phyloP scores from a whole-genome alignment of 2,797 vertebrate species.

The Hemitrygon akajei region DNA sequence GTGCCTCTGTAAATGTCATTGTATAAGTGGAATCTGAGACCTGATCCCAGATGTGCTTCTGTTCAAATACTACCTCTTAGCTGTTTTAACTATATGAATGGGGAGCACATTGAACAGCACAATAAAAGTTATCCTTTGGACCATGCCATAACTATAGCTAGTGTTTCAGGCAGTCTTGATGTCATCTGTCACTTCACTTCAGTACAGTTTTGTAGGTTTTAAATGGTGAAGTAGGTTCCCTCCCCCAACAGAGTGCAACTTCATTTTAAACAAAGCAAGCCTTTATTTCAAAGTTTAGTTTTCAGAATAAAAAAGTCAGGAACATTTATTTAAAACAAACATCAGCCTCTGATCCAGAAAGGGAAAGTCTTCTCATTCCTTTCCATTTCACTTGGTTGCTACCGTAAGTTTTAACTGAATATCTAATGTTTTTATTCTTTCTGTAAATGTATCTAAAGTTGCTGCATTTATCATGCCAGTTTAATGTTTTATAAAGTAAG shows the following conservation, averaged over 20 bases:
- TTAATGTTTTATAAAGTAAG: background rate
- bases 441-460: background rate
- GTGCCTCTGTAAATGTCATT: background rate
- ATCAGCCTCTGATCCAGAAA: conserved; percentile 34
- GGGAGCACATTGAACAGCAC: background rate
- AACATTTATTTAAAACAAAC: conserved; percentile 35
- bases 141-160: background rate
- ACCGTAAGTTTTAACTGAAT: conserved; percentile 24
- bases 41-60: background rate
- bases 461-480: background rate
- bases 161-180: background rate
- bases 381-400: conserved; percentile 25
- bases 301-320: conserved; percentile 34
- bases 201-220: background rate
- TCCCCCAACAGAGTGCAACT: conserved; percentile 32
- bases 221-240: conserved; percentile 12
- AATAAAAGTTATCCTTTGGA: background rate
- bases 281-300: conserved; percentile 34
- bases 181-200: conserved; percentile 14
- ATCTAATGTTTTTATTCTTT: conserved; percentile 6
- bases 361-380: conserved; percentile 24
- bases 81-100: background rate
- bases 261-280: conserved; percentile 28
- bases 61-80: background rate
- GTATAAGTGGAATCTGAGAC: background rate